These are phyloP conservation scores for Pseudolaguvia tuberculata DNA, from an alignment of 2,113 vertebrate genomes.

Conservation along the genomic window DNA sequence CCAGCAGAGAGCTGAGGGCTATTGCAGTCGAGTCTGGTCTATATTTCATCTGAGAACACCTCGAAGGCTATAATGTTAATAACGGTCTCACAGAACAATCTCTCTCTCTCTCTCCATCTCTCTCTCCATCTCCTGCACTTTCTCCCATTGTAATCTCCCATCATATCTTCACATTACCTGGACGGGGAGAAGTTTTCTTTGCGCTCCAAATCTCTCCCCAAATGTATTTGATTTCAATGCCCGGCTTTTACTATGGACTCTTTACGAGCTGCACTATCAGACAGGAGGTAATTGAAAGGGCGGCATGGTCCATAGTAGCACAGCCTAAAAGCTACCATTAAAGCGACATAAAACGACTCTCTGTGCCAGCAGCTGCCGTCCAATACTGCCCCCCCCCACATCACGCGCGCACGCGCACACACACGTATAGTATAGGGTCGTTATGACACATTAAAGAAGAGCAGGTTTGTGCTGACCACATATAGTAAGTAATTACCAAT, in stretches of 20 bases:
- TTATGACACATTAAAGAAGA: conserved; percentile 30
- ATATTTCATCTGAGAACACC: conserved; percentile 32
- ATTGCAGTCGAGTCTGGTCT: conserved; percentile 22
- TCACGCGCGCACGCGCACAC: conserved; percentile 39
- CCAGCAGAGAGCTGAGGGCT: conserved; percentile 17
- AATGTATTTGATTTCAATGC: conserved; percentile 67
- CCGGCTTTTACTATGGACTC: conserved; percentile 57
- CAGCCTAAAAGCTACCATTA: conserved; percentile 71
- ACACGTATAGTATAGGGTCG: conserved; percentile 10
- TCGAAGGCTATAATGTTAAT: conserved; percentile 39
- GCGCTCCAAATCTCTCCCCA: background rate
- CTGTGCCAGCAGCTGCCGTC: conserved; percentile 65
- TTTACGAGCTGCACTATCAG: conserved; percentile 66
- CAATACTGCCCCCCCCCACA: conserved; percentile 62
- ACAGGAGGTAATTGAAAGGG: conserved; percentile 72
- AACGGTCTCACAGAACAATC: conserved; percentile 35
- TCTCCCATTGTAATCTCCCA: conserved; percentile 23
- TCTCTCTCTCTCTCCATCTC: conserved; percentile 8
- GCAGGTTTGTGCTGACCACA: conserved; percentile 24
- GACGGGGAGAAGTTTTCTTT: conserved; percentile 23
- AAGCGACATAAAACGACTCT: conserved; percentile 69
- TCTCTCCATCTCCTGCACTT: conserved; percentile 11
- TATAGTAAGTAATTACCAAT: conserved; percentile 10
- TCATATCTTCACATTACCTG: conserved; percentile 35
- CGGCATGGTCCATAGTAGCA: conserved; percentile 65